Conservation (phyloP, 2,888 invertebrate genomes). For the Apamea anceps region DNA sequence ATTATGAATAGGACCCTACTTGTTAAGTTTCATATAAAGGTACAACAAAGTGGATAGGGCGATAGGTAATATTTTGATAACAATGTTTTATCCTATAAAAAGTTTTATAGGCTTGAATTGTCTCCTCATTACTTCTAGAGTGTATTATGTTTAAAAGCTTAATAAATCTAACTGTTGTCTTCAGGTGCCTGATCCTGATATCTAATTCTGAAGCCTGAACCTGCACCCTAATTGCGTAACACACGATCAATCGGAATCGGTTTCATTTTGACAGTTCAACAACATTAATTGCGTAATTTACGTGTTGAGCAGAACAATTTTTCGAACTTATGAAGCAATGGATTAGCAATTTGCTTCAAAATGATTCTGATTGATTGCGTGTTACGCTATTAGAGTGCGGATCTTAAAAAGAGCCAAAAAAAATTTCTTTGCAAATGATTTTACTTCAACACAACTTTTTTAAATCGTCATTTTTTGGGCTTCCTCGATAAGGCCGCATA, state of each 20-base stretch:
- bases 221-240: too few relatives aligned
- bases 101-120: not conserved
- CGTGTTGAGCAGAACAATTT: too few relatives aligned
- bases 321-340: too few relatives aligned
- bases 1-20: conserved; percentile 5
- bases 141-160: not conserved
- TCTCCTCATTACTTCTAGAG: not conserved
- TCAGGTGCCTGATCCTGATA: not conserved
- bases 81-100: not conserved
- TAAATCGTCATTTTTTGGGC: not conserved
- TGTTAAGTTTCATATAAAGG: not conserved
- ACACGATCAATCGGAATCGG: too few relatives aligned
- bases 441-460: not conserved
- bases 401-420: not conserved
- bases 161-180: not conserved
- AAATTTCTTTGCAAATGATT: too few relatives aligned
- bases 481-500: not conserved
- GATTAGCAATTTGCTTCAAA: too few relatives aligned
- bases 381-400: too few relatives aligned
- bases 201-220: too few relatives aligned
- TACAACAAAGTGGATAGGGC: not conserved
- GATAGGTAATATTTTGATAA: not conserved
- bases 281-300: too few relatives aligned
- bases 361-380: too few relatives aligned
- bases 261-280: too few relatives aligned